phyloP scores from a whole-genome alignment of 2,888 invertebrate species.

The Helleia helle region DNA sequence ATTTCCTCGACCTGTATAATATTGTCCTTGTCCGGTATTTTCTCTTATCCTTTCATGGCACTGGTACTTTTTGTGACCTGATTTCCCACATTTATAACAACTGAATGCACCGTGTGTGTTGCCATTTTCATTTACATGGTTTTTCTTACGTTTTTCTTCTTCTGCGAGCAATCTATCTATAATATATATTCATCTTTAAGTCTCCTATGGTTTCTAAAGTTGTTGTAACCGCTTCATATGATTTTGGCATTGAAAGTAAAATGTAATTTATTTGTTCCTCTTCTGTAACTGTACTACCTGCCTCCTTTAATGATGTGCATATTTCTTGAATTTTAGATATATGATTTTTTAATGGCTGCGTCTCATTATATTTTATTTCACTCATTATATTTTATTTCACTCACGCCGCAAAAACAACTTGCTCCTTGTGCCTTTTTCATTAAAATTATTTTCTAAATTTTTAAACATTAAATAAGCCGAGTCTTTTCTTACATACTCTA shows the following conservation, averaged over 20 bases:
- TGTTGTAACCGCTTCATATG: neutral
- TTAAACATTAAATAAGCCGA: neutral
- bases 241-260: neutral
- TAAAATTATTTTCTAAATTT: neutral
- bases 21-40: too few relatives aligned
- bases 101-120: neutral
- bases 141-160: neutral
- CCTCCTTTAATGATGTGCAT: neutral
- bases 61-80: neutral
- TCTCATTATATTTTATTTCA: neutral
- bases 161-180: neutral
- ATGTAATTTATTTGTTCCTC: neutral
- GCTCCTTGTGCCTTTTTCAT: neutral
- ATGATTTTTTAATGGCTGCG: neutral
- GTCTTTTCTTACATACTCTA: neutral
- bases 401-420: neutral
- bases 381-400: neutral
- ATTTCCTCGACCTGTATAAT: too few relatives aligned
- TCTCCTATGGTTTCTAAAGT: neutral
- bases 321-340: neutral
- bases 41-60: too few relatives aligned
- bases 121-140: neutral
- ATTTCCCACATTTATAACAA: constrained; percentile 1
- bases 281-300: neutral
- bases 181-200: neutral